phyloP scores from a whole-genome alignment of 2,113 vertebrate genomes.

The Megaceryle maxima region DNA sequence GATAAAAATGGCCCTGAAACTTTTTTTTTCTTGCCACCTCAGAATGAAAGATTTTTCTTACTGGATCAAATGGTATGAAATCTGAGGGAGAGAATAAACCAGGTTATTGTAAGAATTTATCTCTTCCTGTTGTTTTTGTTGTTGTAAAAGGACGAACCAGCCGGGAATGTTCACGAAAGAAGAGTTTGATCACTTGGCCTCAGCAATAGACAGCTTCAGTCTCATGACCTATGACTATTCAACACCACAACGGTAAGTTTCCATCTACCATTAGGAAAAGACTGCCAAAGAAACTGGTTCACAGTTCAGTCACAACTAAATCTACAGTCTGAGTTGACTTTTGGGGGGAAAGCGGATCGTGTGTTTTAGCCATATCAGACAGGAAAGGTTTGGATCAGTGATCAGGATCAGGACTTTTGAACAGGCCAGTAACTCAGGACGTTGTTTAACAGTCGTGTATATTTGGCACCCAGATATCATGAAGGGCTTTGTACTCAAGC shows the following conservation, averaged over 20 bases:
- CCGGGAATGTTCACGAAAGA: slow-evolving; percentile 87
- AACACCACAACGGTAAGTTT: slow-evolving; percentile 81
- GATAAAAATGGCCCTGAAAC: not conserved
- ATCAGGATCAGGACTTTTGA: not conserved
- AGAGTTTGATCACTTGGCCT: slow-evolving; percentile 89
- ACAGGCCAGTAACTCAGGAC: not conserved
- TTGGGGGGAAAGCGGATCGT: not conserved
- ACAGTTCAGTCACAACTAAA: not conserved
- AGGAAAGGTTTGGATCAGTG: not conserved
- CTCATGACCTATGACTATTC: slow-evolving; percentile 98
- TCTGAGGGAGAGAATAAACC: not conserved
- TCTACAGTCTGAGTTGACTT: not conserved
- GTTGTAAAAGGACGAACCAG: slow-evolving; percentile 78
- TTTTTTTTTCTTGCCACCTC: not conserved
- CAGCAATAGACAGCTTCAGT: slow-evolving; percentile 88
- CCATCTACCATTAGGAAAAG: not conserved
- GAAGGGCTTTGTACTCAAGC: not conserved
- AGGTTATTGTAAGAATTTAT: not conserved
- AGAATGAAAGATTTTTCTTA: not conserved
- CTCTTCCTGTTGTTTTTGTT: not conserved
- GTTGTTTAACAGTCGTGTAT: not conserved
- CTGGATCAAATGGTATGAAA: not conserved
- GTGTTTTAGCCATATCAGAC: not conserved
- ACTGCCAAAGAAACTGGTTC: not conserved
- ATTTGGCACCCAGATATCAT: not conserved